phyloP scores from a whole-genome alignment of 2,797 vertebrate species.

The Labeo calbasu region DNA sequence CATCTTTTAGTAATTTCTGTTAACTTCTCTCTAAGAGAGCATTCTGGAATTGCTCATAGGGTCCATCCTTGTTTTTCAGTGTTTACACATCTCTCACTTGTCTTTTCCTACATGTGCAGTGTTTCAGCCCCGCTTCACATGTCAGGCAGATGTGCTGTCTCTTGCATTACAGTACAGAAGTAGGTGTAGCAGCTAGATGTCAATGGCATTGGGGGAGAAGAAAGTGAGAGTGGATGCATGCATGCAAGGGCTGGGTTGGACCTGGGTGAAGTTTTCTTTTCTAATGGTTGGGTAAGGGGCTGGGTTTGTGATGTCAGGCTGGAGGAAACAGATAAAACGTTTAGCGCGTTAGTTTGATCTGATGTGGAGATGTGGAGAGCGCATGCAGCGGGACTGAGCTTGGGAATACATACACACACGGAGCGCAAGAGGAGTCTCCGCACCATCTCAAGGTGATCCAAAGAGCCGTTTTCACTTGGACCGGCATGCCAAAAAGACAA shows the following conservation, averaged over 20 bases:
- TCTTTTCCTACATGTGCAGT: constrained; percentile 37
- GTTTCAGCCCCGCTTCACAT: constrained; percentile 69
- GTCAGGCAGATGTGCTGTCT: constrained; percentile 74
- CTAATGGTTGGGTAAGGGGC: constrained; percentile 54
- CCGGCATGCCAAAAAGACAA: constrained; percentile 26
- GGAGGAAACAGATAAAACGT: constrained; percentile 73
- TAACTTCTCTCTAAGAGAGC: background rate
- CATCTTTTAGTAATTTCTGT: background rate
- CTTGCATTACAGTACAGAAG: constrained; percentile 49
- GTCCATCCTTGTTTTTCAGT: background rate
- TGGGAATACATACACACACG: constrained; percentile 62
- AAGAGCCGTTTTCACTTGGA: constrained; percentile 51
- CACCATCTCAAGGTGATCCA: constrained; percentile 62
- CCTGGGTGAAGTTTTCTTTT: constrained; percentile 51
- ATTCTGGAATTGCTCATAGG: background rate
- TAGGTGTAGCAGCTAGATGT: constrained; percentile 38
- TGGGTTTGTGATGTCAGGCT: constrained; percentile 76
- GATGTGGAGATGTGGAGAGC: constrained; percentile 54
- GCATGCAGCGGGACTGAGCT: constrained; percentile 58
- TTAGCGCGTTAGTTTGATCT: constrained; percentile 71
- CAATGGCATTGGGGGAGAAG: constrained; percentile 35
- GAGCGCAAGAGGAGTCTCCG: constrained; percentile 66
- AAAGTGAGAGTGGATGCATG: constrained; percentile 15
- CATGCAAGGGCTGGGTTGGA: constrained; percentile 32
- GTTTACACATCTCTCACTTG: constrained; percentile 34